Evolutionary conservation across 2,113 vertebrate genomes (phyloP).

Genomic region (Suricata suricatta): DNA sequence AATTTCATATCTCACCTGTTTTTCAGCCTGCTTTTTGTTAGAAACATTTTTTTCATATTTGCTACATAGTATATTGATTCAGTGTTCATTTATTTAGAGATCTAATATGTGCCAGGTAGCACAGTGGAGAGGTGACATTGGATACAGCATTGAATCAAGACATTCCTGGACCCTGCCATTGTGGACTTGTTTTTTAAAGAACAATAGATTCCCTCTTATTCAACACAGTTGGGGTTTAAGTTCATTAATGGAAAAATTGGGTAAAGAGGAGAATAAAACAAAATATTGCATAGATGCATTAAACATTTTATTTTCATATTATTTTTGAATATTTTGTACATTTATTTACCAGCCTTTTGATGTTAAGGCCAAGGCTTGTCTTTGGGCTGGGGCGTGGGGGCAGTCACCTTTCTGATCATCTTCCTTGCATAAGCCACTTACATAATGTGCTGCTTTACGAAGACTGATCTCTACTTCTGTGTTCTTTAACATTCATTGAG

Average conservation of each 20-base stretch:
- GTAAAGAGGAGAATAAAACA: not conserved
- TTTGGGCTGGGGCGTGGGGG: not conserved
- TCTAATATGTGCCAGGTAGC: not conserved
- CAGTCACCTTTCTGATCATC: not conserved
- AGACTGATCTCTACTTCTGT: not conserved
- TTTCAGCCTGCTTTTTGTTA: not conserved
- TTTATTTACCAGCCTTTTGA: not conserved
- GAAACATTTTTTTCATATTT: not conserved
- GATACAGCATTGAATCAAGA: not conserved
- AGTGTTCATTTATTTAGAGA: not conserved
- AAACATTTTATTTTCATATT: not conserved
- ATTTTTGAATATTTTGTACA: not conserved
- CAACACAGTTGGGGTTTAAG: not conserved
- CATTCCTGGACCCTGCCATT: not conserved
- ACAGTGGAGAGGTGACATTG: not conserved
- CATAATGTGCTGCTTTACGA: not conserved
- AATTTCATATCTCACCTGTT: not conserved
- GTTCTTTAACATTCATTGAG: conserved; percentile 6
- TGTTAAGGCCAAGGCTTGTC: not conserved
- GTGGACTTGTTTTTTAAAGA: not conserved
- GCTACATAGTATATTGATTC: not conserved
- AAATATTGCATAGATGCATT: not conserved
- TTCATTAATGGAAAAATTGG: not conserved
- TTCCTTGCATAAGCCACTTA: not conserved
- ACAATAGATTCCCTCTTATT: not conserved